Base-by-base conservation (phyloP, 2,797 vertebrate genomes). In the Trachops cirrhosus region DNA sequence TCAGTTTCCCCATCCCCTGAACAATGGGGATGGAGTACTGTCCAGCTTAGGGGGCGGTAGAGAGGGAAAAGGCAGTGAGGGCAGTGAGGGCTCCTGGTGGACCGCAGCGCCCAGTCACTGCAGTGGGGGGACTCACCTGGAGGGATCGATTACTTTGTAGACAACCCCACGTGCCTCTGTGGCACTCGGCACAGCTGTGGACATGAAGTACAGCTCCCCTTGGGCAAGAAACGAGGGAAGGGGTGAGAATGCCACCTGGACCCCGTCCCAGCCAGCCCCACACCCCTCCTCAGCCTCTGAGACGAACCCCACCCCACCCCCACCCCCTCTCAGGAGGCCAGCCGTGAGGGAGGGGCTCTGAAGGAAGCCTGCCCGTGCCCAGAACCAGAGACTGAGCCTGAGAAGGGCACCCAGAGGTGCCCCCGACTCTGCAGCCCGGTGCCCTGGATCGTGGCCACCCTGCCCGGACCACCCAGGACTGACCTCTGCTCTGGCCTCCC, bases 201-300 rank as follows among this genome's bases (percentile, higher is more conserved):
- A 99, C 99, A 99, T 98, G 98, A 99, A 99, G 97, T 99, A 99
- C 39, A 99, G 98, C 97, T 99, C 99, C 5, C 99, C 99, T 99
- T 32, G 80, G 73, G 79, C 57, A 22, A 93, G 32, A 86, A 71
- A 83, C 3, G 57, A 10, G 73, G 39, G 2, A 10, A 78, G 32
- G 0, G 15, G 73, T 97, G 89, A 97, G 97, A 93, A 44, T 2
- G 34, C 15, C 32, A 14, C 12, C 64, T 22, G 48, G 16, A 14
- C 2, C 4, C 19, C 0, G 9, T n/a, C 39, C 9, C 0, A 1
- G 52, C 67, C 70, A 9, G 52, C 44, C 50, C 57, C 1, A 2
- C 0, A 0, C 3, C 32, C 41, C 39, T 5, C 9, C 32, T 12
- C 74, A 34, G 74, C 46, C 73, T 32, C 41, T 48, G 73, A 22